phyloP scores from a whole-genome alignment of 2,113 vertebrate genomes.

The Ageneiosus marmoratus region DNA sequence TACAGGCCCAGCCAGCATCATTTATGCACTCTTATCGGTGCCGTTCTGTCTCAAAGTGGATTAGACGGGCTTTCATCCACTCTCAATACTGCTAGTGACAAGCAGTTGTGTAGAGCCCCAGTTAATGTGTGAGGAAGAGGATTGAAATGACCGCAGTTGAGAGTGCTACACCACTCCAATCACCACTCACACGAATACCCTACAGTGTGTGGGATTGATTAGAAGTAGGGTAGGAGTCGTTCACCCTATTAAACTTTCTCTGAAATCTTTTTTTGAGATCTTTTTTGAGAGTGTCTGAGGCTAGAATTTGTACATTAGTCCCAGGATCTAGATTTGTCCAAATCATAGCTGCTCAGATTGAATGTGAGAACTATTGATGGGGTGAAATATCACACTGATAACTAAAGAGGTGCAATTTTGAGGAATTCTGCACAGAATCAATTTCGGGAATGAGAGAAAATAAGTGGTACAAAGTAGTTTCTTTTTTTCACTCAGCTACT shows the following conservation, averaged over 20 bases:
- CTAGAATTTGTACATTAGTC: background rate
- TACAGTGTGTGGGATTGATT: slow-evolving; percentile 31
- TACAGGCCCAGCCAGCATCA: slow-evolving; percentile 17
- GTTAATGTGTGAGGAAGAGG: slow-evolving; percentile 31
- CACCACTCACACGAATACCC: slow-evolving; percentile 4
- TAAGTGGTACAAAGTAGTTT: background rate
- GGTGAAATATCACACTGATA: slow-evolving; percentile 1
- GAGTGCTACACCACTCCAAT: slow-evolving; percentile 29
- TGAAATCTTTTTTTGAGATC: slow-evolving; percentile 11
- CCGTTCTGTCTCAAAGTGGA: slow-evolving; percentile 37
- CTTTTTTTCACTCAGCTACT: background rate
- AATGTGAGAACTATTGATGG: background rate
- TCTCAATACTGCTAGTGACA: slow-evolving; percentile 34
- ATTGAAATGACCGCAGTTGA: slow-evolving; percentile 21
- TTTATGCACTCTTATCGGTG: slow-evolving; percentile 38
- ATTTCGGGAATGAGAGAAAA: background rate
- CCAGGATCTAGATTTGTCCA: background rate
- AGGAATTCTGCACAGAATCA: background rate
- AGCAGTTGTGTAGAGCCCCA: slow-evolving; percentile 1
- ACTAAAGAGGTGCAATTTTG: background rate
- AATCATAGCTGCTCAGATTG: background rate
- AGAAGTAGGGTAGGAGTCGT: background rate
- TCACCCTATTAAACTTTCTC: background rate
- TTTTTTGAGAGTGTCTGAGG: background rate
- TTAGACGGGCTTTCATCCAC: slow-evolving; percentile 44